Percentiles rank a stretch among this genome's conserved stretches.
Evolutionary conservation across 2,797 vertebrate genomes (phyloP).

Genomic region (Pogoniulus pusillus): DNA sequence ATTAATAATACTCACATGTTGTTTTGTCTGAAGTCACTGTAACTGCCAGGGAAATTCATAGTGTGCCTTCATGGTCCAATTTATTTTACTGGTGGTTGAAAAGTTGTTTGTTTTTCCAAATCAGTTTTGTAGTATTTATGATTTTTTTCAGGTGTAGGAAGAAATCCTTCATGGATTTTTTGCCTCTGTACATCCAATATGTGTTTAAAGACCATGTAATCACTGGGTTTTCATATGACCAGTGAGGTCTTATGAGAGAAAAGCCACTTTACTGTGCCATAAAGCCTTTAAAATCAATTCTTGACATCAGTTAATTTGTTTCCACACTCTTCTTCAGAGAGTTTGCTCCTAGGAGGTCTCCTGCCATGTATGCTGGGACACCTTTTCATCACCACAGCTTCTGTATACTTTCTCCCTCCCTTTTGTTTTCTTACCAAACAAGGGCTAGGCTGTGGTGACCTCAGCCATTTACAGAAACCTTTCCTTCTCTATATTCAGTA

Average conservation of each 20-base stretch:
- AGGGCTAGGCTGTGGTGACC: background rate
- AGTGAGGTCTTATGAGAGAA: background rate
- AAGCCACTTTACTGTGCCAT: background rate
- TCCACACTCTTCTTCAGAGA: background rate
- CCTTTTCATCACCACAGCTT: background rate
- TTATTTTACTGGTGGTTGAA: background rate
- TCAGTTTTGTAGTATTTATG: background rate
- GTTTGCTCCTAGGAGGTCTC: background rate
- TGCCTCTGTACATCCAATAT: background rate
- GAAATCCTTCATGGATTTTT: background rate
- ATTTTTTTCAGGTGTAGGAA: background rate
- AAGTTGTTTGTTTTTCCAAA: background rate
- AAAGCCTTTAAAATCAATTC: background rate
- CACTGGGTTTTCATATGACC: background rate
- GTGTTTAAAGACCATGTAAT: background rate
- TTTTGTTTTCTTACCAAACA: constrained; percentile 35
- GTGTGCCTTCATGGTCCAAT: background rate
- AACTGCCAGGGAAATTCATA: background rate
- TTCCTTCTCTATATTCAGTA: background rate
- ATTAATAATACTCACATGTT: background rate
- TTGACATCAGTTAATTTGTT: constrained; percentile 19
- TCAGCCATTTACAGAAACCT: background rate
- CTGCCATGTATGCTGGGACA: background rate
- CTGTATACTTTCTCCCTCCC: background rate
- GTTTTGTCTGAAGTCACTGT: constrained; percentile 7